Base-by-base conservation (phyloP, 2,888 invertebrate species). In the Schizaphis graminum region DNA sequence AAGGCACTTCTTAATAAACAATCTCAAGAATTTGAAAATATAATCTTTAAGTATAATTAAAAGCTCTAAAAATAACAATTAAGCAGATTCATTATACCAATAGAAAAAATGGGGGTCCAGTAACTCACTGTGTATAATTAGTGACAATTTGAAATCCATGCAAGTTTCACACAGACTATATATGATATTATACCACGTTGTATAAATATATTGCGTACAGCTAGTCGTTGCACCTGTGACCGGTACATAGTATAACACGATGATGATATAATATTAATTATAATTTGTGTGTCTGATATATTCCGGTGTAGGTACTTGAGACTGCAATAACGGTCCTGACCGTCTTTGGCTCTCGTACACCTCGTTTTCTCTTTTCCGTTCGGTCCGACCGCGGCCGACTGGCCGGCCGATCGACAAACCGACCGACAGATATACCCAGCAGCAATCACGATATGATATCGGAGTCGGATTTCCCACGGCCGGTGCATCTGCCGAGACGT, bases 381-480 rank as follows among this genome's bases (percentile, higher is more conserved):
- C 57, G 35, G 77, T 77, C 77, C 35, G 21, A 77, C 77, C 77
- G 77, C 77, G 77, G 35, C 77, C 35, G 77, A 35, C 77, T 35
- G 35, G n/a, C 67, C 67, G 5, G 77, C 77, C n/a, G 41, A 3
- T 67, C 67, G 77, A 77, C n/a, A n/a, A 7, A 35, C 77, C 35
- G 77, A 44, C 56, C 90, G 67, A 35, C 41, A 47, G n/a, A 47
- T 67, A 92, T 49, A 57, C 92, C 92, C 87, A 67, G 87, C 92
- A 92, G 92, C 92, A 67, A 92, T 92, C 87, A 87, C 92, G 92
- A 92, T 87, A 92, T n/a, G 86, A 92, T 92, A 92, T 92, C 61
- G 87, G 86, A 92, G 88, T 92, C 61, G 92, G 86, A 92, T 92
- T 92, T 92, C 86, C 92, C 92, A 92, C 92, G 84, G 85, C 84